These are phyloP conservation scores for Cinclus cinclus DNA, from an alignment of 2,113 vertebrate genomes.

Conservation along the genomic window DNA sequence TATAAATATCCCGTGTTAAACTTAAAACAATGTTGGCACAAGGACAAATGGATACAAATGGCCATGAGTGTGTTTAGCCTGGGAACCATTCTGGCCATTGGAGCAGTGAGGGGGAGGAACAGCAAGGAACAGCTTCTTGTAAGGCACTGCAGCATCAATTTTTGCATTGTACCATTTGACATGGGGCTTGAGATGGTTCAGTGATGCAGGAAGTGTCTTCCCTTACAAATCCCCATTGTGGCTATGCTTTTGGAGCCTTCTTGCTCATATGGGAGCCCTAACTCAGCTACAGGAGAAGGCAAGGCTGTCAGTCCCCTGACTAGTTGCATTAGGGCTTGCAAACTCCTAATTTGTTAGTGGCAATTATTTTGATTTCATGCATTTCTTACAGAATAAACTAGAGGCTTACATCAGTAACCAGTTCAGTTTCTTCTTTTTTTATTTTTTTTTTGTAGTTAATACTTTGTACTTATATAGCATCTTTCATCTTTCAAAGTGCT, in stretches of 20 bases:
- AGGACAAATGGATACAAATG: slow-evolving; percentile 58
- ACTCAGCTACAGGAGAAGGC: background rate
- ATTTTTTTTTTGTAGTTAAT: background rate
- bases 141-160: background rate
- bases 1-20: slow-evolving; percentile 53
- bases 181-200: background rate
- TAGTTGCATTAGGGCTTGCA: background rate
- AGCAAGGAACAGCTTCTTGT: background rate
- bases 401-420: background rate
- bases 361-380: background rate
- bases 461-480: slow-evolving; percentile 60
- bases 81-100: background rate
- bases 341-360: background rate
- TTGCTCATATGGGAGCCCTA: background rate
- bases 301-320: background rate
- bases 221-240: background rate
- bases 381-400: slow-evolving; percentile 13
- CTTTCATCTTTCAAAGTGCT: slow-evolving; percentile 68
- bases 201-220: background rate
- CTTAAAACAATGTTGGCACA: slow-evolving; percentile 61
- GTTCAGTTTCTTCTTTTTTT: background rate
- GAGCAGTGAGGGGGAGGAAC: background rate
- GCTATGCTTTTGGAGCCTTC: background rate
- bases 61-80: background rate
- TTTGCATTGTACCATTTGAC: background rate